Evolutionary conservation across 2,113 vertebrate genomes (phyloP), one percentile per base, ranked within the genome.

Genomic region (Upupa epops): DNA sequence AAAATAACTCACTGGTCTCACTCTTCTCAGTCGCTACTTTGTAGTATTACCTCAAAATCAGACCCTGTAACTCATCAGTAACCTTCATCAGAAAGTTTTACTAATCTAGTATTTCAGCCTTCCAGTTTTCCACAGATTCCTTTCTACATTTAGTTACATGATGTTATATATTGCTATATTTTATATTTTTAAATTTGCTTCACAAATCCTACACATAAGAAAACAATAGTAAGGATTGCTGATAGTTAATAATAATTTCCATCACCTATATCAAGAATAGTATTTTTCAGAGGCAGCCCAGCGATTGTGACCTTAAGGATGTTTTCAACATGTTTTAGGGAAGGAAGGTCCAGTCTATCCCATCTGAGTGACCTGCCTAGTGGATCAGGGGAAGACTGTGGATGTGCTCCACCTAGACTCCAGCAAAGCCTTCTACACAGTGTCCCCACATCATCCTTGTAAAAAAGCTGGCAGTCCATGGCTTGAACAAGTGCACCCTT

Each of bases 1-100:
- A 32, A 96, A 95, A 55, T 89, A 91, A 73, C 46, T 22, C 64
- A 95, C 74, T 28, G 13, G 31, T 74, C 95, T 65, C 21, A 89
- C 26, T 74, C 29, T 80, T 75, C 42, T 49, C 29, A 93, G 73
- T 77, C 69, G 61, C 56, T 66, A 42, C 11, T 92, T 93, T 31
- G 34, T n/a, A 86, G 34, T n/a, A 86, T 78, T 90, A 58, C 32
- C 65, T 88, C 20, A 89, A 94, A 95, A 91, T 71, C 55, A 56
- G 66, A 63, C 42, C 14, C 46, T 75, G 42, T 65, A 91, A 87
- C 29, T 69, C 51, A 80, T 16, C 5, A 56, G 49, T 59, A 87
- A 91, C 48, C 64, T 84, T 81, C 54, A 56, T 8, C 17, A 92
- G 26, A 78, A 93, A 77, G 10, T 21, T 94, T 63, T 71, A 79